Percentiles rank a stretch among this genome's conserved stretches.
phyloP scores from a whole-genome alignment of 2,888 invertebrate genomes.

The Seladonia tumulorum region DNA sequence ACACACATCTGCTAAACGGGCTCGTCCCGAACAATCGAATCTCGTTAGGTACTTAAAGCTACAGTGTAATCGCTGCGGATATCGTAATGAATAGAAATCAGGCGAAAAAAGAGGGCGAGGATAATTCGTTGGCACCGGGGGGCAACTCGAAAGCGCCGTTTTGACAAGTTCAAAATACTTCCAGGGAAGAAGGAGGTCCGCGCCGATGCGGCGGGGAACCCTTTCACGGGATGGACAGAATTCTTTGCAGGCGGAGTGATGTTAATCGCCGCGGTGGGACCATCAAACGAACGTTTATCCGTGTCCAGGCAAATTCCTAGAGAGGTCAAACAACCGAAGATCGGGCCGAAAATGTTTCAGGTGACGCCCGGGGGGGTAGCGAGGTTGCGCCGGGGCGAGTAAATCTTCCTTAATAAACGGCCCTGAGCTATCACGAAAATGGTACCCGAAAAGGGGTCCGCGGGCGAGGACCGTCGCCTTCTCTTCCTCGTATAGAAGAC shows the following conservation, averaged over 20 bases:
- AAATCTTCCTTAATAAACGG: slow-evolving; percentile 71
- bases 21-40: not conserved
- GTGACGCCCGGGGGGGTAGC: slow-evolving; percentile 36
- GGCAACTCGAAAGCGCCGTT: not conserved
- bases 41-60: not conserved
- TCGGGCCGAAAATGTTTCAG: slow-evolving; percentile 29
- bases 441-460: slow-evolving; percentile 44
- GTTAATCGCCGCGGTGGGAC: slow-evolving; percentile 45
- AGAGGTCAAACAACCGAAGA: slow-evolving; percentile 67
- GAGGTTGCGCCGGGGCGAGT: slow-evolving; percentile 24
- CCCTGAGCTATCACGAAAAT: slow-evolving; percentile 73
- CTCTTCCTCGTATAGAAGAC: slow-evolving; percentile 34
- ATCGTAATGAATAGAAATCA: not conserved
- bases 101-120: not conserved
- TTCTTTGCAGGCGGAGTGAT: slow-evolving; percentile 27
- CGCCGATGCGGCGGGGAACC: slow-evolving; percentile 18
- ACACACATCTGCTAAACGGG: not conserved
- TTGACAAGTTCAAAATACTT: slow-evolving; percentile 20
- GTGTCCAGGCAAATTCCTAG: slow-evolving; percentile 56
- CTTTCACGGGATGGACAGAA: slow-evolving; percentile 18
- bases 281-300: slow-evolving; percentile 38
- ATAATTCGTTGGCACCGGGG: not conserved
- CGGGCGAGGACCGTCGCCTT: slow-evolving; percentile 50
- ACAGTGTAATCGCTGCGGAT: not conserved
- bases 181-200: not conserved